Percentiles rank a stretch among this genome's conserved stretches.
phyloP scores from a whole-genome alignment of 2,888 invertebrate species.

The Caenorhabditis parvicauda region DNA sequence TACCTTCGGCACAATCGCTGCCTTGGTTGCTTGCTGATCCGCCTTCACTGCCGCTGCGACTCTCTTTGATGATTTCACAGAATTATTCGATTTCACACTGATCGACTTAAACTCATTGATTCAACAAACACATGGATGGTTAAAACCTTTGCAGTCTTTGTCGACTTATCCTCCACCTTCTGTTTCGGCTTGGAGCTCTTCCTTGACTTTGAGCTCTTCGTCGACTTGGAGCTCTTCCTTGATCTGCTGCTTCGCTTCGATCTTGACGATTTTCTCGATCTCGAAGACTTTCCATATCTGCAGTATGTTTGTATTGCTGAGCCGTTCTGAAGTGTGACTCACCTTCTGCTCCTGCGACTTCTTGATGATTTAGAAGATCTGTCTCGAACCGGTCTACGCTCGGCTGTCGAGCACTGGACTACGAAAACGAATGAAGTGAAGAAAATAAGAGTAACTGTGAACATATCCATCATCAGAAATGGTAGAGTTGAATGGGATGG shows the following conservation, averaged over 20 bases:
- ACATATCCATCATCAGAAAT: no score
- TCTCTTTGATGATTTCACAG: constrained; percentile 11
- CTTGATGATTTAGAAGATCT: constrained; percentile 7
- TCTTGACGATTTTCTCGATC: constrained; percentile 6
- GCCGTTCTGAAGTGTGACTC: no score
- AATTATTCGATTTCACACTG: background rate
- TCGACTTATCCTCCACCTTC: background rate
- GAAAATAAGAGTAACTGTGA: no score
- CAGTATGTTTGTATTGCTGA: no score
- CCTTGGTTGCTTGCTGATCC: constrained; percentile 12
- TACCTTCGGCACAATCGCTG: constrained; percentile 9
- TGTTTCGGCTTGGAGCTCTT: background rate
- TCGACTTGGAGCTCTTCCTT: constrained; percentile 3
- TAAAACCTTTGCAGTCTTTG: background rate
- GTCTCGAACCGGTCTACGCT: background rate
- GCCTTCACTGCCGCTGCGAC: constrained; percentile 17
- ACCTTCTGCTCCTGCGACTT: background rate
- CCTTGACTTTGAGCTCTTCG: background rate
- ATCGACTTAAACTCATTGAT: background rate
- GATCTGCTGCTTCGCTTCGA: constrained; percentile 7
- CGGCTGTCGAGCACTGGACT: background rate
- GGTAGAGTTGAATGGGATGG: no score
- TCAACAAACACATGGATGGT: background rate
- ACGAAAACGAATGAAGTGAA: no score
- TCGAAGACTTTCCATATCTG: constrained; percentile 4